Evolutionary conservation across 2,888 invertebrate species (phyloP).

Genomic region (Napeogenes inachia): DNA sequence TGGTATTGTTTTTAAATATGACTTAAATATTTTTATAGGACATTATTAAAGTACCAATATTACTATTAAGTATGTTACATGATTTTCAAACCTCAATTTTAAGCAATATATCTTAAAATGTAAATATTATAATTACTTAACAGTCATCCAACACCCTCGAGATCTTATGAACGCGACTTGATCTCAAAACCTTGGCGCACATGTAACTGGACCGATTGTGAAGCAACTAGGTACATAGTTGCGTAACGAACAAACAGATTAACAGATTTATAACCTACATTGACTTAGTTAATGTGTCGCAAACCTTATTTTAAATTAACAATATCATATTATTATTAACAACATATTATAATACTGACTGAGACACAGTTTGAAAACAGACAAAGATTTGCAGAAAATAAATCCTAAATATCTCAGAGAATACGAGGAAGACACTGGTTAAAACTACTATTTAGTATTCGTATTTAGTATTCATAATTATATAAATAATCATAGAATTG

Average conservation of each 20-base stretch:
- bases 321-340: too few relatives aligned
- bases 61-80: too few relatives aligned
- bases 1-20: neutral
- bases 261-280: slow-evolving; percentile 40
- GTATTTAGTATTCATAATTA: too few relatives aligned
- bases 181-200: slow-evolving; percentile 43
- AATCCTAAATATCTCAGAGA: too few relatives aligned
- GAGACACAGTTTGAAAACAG: too few relatives aligned
- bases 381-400: too few relatives aligned
- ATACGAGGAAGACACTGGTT: too few relatives aligned
- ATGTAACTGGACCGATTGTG: slow-evolving; percentile 37
- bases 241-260: slow-evolving; percentile 36
- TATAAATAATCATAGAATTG: too few relatives aligned
- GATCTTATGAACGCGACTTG: slow-evolving; percentile 39
- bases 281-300: slow-evolving; percentile 22
- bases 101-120: neutral
- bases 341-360: too few relatives aligned
- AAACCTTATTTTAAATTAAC: slow-evolving; percentile 12
- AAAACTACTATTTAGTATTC: too few relatives aligned
- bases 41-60: too few relatives aligned
- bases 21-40: too few relatives aligned
- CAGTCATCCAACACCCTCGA: slow-evolving; percentile 14
- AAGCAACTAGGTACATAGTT: slow-evolving; percentile 42
- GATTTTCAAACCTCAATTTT: neutral
- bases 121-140: neutral